These are phyloP conservation scores for Hemibagrus wyckioides DNA, from an alignment of 2,113 vertebrate genomes.

Conservation along the genomic window DNA sequence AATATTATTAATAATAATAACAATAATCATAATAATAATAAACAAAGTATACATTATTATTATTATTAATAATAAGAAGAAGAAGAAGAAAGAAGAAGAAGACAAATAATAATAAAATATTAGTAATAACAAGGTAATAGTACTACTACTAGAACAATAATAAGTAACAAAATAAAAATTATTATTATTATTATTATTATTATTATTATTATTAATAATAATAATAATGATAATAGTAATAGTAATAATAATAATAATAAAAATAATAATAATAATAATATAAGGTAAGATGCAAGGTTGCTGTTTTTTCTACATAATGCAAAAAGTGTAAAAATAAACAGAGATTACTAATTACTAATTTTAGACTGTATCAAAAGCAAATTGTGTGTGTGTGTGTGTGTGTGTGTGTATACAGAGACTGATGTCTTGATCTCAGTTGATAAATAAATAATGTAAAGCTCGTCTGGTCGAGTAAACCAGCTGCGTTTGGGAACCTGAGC, in stretches of 20 bases:
- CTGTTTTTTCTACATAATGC: background rate
- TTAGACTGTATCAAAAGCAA: background rate
- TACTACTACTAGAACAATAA: background rate
- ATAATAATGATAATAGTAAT: no score
- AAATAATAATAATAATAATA: background rate
- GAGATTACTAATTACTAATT: background rate
- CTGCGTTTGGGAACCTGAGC: background rate
- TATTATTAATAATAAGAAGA: no score
- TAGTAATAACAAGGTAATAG: background rate
- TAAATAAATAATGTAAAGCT: background rate
- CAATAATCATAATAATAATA: background rate
- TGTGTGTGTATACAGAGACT: background rate
- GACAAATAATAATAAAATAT: no score
- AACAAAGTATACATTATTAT: no score
- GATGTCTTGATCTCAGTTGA: background rate
- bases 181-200: no score
- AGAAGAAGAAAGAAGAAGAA: no score
- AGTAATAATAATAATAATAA: background rate
- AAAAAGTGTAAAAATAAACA: background rate
- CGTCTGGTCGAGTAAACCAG: background rate
- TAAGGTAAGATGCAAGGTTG: background rate
- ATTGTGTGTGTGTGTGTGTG: background rate
- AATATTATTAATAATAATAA: no score
- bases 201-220: no score
- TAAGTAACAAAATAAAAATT: background rate